phyloP scores from a whole-genome alignment of 2,113 vertebrate genomes.

The Podilymbus podiceps region DNA sequence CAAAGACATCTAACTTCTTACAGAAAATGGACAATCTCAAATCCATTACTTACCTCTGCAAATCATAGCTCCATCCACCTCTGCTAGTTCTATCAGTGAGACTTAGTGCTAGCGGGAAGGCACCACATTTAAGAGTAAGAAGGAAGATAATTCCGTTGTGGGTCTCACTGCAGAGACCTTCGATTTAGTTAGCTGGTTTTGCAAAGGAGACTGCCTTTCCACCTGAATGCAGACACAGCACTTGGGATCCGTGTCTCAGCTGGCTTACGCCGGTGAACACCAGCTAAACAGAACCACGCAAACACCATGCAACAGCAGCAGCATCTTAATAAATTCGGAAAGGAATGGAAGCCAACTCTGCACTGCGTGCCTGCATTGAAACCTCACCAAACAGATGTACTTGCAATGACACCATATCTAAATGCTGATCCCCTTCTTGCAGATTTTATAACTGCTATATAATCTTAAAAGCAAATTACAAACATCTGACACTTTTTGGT shows the following conservation, averaged over 20 bases:
- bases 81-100: neutral
- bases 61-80: neutral
- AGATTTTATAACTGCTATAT: neutral
- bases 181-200: neutral
- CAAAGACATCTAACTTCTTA: neutral
- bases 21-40: neutral
- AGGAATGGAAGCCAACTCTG: neutral
- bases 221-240: neutral
- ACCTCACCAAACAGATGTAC: neutral
- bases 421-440: neutral
- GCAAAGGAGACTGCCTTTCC: neutral
- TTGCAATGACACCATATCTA: neutral
- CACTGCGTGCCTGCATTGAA: fast-evolving
- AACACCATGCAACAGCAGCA: neutral
- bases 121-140: neutral
- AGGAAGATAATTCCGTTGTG: neutral
- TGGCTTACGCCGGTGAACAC: neutral
- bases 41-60: neutral
- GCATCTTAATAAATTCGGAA: neutral
- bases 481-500: neutral
- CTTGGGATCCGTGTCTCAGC: neutral
- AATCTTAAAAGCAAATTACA: neutral
- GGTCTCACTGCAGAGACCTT: neutral
- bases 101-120: neutral
- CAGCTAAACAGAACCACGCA: neutral